These are phyloP conservation scores for Drosophila putrida DNA, from an alignment of 2,888 invertebrate species.

Conservation along the genomic window DNA sequence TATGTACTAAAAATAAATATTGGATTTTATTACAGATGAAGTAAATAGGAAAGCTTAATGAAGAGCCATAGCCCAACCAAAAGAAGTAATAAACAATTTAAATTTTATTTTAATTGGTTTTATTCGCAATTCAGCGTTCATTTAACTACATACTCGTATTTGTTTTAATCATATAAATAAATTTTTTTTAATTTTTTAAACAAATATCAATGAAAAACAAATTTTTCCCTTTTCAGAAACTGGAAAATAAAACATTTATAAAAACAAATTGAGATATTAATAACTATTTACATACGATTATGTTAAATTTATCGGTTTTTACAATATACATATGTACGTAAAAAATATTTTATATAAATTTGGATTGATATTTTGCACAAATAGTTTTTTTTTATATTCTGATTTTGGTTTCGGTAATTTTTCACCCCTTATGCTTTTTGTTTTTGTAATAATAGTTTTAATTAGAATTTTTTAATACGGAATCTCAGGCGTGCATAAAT, in stretches of 20 bases:
- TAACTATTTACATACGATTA: slow-evolving; percentile 73
- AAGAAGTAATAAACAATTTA: slow-evolving; percentile 6
- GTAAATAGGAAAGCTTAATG: not conserved
- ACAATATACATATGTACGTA: slow-evolving; percentile 67
- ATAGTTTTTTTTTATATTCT: slow-evolving; percentile 46
- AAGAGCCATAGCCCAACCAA: not conserved
- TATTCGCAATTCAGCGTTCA: slow-evolving; percentile 77
- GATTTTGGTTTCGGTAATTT: slow-evolving; percentile 39
- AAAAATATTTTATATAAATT: slow-evolving; percentile 72
- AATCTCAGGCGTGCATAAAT: slow-evolving; percentile 68
- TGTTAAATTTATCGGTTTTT: slow-evolving; percentile 58
- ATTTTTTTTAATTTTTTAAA: slow-evolving; percentile 52
- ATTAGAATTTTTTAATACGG: slow-evolving; percentile 56
- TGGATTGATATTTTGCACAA: slow-evolving; percentile 71
- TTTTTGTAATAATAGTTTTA: slow-evolving; percentile 37
- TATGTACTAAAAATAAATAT: too few species aligned
- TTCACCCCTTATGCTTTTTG: slow-evolving; percentile 56
- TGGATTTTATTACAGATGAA: not conserved
- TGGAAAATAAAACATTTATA: slow-evolving; percentile 23
- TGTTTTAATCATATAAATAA: slow-evolving; percentile 66
- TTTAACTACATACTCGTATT: slow-evolving; percentile 73
- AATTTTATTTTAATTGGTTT: slow-evolving; percentile 65
- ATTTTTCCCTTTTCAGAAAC: slow-evolving; percentile 19
- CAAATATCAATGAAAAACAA: slow-evolving; percentile 56
- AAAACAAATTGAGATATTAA: slow-evolving; percentile 57